These are phyloP conservation scores for Candoia aspera DNA, from an alignment of 2,113 vertebrate genomes.

Conservation along the genomic window DNA sequence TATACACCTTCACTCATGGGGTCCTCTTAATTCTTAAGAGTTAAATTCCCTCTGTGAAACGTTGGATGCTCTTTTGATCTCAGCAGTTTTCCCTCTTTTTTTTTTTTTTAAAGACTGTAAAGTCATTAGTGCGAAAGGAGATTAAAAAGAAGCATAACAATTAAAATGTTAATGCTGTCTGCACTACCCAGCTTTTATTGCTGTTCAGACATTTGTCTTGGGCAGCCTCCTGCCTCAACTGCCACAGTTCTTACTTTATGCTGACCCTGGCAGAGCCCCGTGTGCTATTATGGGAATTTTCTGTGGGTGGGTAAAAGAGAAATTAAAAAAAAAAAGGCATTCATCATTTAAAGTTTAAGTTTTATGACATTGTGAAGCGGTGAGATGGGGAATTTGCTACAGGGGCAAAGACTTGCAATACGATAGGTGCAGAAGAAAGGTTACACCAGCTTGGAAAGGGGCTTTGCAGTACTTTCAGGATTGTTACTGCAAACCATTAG, in stretches of 20 bases:
- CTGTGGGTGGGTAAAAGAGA: not conserved
- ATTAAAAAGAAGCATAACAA: constrained; percentile 82
- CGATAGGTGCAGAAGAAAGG: too few species aligned
- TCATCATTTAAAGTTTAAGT: too few species aligned
- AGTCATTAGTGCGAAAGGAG: constrained; percentile 74
- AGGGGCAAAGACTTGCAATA: not conserved
- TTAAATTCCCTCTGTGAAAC: constrained; percentile 61
- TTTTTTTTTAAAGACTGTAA: constrained; percentile 62
- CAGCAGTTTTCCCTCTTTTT: constrained; percentile 67
- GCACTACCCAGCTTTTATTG: constrained; percentile 71
- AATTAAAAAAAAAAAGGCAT: too few species aligned
- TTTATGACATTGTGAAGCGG: constrained; percentile 37
- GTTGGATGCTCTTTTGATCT: constrained; percentile 73
- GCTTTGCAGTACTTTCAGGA: not conserved
- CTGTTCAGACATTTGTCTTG: constrained; percentile 71
- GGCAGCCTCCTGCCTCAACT: constrained; percentile 70
- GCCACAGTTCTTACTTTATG: constrained; percentile 68
- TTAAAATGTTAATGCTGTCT: constrained; percentile 83
- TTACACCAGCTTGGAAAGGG: not conserved
- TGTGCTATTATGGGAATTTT: constrained; percentile 75
- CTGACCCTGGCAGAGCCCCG: constrained; percentile 78
- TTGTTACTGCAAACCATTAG: not conserved
- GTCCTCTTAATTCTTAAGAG: constrained; percentile 52
- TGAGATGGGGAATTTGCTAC: constrained; percentile 34
- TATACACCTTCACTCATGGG: constrained; percentile 40